phyloP scores from a whole-genome alignment of 1,140 invertebrate species.

The Saccostrea glomerata region DNA sequence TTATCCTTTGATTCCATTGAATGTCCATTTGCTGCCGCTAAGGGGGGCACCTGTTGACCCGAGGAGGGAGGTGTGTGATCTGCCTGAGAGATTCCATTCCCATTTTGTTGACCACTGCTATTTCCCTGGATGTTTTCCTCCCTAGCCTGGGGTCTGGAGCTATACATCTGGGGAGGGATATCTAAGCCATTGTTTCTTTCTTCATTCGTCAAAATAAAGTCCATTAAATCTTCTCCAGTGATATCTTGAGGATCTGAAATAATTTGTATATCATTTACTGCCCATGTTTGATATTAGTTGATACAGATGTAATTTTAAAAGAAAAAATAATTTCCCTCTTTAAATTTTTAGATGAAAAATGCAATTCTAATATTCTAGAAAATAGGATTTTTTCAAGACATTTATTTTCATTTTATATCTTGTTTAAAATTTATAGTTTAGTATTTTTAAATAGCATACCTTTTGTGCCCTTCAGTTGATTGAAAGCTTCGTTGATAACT shows the following conservation, averaged over 20 bases:
- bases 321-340: too few relatives aligned
- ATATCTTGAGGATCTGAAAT: slow-evolving; percentile 3
- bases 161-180: background rate
- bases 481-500: background rate
- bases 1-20: background rate
- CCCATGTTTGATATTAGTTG: too few relatives aligned
- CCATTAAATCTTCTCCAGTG: background rate
- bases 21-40: background rate
- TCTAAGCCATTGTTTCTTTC: slow-evolving; percentile 3
- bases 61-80: background rate
- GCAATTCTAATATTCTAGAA: too few relatives aligned
- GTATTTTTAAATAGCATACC: background rate
- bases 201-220: slow-evolving; percentile 6
- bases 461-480: background rate
- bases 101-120: background rate
- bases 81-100: background rate
- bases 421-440: background rate
- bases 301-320: too few relatives aligned
- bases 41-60: background rate
- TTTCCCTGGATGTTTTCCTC: background rate
- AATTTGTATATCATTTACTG: background rate
- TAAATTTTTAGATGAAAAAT: too few relatives aligned
- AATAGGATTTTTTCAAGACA: too few relatives aligned
- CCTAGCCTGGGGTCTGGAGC: background rate
- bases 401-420: too few relatives aligned